These are phyloP conservation scores for Torymus auratus DNA, from an alignment of 2,888 invertebrate genomes.

Conservation along the genomic window DNA sequence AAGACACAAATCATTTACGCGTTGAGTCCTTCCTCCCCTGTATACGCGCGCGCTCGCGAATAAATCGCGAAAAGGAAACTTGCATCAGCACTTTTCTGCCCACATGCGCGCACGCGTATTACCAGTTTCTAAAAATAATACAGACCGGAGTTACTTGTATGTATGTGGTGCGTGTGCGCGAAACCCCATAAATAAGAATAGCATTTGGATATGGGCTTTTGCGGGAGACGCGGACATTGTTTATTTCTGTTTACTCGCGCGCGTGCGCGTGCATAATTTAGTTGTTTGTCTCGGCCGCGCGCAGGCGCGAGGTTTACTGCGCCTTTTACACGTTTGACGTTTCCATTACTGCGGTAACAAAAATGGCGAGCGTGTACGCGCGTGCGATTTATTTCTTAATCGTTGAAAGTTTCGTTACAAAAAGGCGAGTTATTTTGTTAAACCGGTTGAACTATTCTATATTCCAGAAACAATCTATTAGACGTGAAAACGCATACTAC, in stretches of 20 bases:
- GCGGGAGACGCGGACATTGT: slow-evolving; percentile 1
- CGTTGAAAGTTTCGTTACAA: no score
- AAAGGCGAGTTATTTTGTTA: no score
- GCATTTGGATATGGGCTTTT: neutral
- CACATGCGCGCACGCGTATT: slow-evolving; percentile 22
- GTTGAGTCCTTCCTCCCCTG: slow-evolving; percentile 39
- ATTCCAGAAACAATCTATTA: no score
- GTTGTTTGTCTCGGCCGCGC: neutral
- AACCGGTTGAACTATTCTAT: no score
- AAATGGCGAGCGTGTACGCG: no score
- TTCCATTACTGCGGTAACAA: no score
- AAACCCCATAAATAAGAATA: slow-evolving; percentile 44
- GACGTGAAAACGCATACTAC: no score
- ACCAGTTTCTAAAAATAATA: slow-evolving; percentile 49
- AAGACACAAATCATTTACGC: slow-evolving; percentile 52
- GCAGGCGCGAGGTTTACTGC: no score
- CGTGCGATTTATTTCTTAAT: no score
- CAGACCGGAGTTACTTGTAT: slow-evolving; percentile 3
- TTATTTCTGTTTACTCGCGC: slow-evolving; percentile 12
- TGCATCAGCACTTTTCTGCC: slow-evolving; percentile 46
- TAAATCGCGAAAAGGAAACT: slow-evolving; percentile 48
- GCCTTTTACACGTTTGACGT: no score
- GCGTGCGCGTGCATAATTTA: slow-evolving; percentile 18
- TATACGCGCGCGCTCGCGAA: neutral
- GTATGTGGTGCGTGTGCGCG: neutral